Evolutionary conservation across 1,140 invertebrate species (phyloP), one percentile per base, ranked within the genome.

Genomic region (Pentalonia nigronervosa): DNA sequence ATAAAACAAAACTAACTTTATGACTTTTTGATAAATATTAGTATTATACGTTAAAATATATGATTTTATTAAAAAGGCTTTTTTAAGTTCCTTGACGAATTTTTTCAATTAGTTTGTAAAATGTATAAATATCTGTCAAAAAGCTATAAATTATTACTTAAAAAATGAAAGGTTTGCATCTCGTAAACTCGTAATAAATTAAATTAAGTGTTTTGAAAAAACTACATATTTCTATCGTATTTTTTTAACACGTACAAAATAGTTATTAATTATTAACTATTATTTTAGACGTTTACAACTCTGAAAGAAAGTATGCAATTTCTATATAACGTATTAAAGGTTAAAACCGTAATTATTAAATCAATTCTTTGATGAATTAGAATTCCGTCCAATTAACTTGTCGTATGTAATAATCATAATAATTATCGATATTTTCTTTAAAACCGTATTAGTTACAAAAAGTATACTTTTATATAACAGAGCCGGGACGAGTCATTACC

Each of bases 101-200:
- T n/a, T 76, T 76, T 17, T 76, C 60, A 76, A 76, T 76, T 76
- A 76, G n/a, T 30, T 76, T 76, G 1, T 76, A 7, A n/a, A n/a
- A 76, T 76, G 30, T 41, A 41, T 41, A 17, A 20, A 76, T 76
- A 30, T 76, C 14, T 76, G 30, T n/a, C n/a, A 76, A 76, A 7
- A 76, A 34, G 14, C 60, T 76, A 76, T 76, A 76, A 17, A 76
- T 76, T 76, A 76, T n/a, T 17, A n/a, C 30, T 76, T 17, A 2
- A n/a, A 76, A 76, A 76, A n/a, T 76, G n/a, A 76, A 76, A 76
- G 60, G 60, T n/a, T 76, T n/a, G 60, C 60, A 76, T 76, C n/a
- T 76, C 30, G n/a, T n/a, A 17, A 76, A 17, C 4, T 76, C 17
- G n/a, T 76, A 76, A 76, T 76, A 76, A 76, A 76, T 76, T n/a